A percentile compares a stretch with the other conserved stretches of the same genome.
Conservation (phyloP, 2,797 vertebrate genomes). For the Hippoglossus hippoglossus region DNA sequence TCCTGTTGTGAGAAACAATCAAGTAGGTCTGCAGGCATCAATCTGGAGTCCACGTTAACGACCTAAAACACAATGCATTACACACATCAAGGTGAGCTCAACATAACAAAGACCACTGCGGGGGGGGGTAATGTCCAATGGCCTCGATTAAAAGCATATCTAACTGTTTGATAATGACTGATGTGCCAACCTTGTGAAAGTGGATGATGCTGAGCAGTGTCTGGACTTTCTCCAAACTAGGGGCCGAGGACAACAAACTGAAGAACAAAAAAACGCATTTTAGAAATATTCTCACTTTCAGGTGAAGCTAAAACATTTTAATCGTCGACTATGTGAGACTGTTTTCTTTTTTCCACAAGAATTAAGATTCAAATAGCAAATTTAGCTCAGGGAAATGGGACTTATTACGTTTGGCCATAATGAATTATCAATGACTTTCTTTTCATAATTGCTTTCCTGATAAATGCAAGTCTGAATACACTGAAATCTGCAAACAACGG, state of each 20-base stretch:
- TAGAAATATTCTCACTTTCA: neutral
- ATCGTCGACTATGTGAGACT: too few relatives aligned
- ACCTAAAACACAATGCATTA: slow-evolving; percentile 63
- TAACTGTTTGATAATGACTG: neutral
- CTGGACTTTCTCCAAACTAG: slow-evolving; percentile 58
- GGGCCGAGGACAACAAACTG: slow-evolving; percentile 68
- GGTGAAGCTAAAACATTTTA: neutral
- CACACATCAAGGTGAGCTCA: neutral
- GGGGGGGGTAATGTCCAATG: neutral
- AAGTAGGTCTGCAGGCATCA: slow-evolving; percentile 60
- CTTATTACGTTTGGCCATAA: too few relatives aligned
- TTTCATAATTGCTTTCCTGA: neutral
- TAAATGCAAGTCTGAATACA: neutral
- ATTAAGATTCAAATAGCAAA: neutral
- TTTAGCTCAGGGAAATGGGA: too few relatives aligned
- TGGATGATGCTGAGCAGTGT: slow-evolving; percentile 62
- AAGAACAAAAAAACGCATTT: slow-evolving; percentile 13
- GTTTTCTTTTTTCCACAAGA: too few relatives aligned
- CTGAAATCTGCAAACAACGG: neutral
- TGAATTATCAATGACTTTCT: too few relatives aligned
- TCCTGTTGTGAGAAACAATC: slow-evolving; percentile 73
- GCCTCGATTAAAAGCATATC: slow-evolving; percentile 3
- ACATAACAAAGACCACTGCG: neutral
- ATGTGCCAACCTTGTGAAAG: slow-evolving; percentile 62
- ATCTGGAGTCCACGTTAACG: slow-evolving; percentile 43